These are phyloP conservation scores for Tethya wilhelma DNA, from an alignment of 37 sponge, comb jelly and placozoan species.

Conservation along the genomic window DNA sequence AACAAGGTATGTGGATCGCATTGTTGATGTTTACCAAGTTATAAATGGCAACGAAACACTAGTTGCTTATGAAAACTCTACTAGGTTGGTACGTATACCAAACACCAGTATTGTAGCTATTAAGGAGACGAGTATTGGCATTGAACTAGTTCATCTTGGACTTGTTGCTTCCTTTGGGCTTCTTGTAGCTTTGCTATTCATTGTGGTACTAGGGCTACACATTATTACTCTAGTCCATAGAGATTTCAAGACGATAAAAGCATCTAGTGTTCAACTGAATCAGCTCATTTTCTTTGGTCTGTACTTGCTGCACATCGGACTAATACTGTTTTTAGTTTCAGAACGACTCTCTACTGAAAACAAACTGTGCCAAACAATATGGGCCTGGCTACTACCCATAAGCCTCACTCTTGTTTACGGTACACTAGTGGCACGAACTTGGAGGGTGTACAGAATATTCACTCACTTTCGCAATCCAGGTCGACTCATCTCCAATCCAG, in stretches of 20 bases:
- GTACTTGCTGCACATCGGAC: background rate
- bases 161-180: background rate
- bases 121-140: background rate
- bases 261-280: conserved; percentile 11
- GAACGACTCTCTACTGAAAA: background rate
- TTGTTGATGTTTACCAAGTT: background rate
- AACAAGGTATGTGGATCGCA: background rate
- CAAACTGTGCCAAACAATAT: background rate
- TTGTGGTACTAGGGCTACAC: background rate
- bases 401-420: conserved; percentile 6
- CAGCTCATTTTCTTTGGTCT: conserved; percentile 12
- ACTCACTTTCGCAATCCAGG: conserved; percentile 15
- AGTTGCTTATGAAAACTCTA: too few species aligned
- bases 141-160: background rate
- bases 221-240: background rate
- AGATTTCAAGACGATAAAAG: background rate
- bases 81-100: too few species aligned
- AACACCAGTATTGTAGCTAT: background rate
- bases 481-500: background rate
- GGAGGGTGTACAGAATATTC: conserved; percentile 44
- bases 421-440: conserved; percentile 4
- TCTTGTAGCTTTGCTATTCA: background rate
- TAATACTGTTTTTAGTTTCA: background rate
- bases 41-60: too few species aligned
- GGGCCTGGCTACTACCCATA: background rate